Conservation (phyloP, 2,797 vertebrate species). For the Siniperca scherzeri region DNA sequence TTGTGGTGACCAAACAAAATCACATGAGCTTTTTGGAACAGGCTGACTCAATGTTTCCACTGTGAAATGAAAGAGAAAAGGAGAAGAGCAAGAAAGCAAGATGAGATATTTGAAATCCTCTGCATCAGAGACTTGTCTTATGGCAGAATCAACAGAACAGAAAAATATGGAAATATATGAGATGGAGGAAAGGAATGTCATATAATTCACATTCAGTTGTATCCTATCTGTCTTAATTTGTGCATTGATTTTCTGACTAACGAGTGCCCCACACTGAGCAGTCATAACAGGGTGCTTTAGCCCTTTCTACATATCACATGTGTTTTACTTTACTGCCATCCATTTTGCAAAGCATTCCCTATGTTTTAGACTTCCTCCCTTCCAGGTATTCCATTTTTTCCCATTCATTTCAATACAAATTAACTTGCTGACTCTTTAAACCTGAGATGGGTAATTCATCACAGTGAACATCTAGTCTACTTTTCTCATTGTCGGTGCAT, state of each 20-base stretch:
- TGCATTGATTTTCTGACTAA: not conserved
- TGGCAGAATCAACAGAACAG: not conserved
- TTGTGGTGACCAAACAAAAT: constrained; percentile 78
- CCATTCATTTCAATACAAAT: not conserved
- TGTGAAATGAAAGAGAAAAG: constrained; percentile 47
- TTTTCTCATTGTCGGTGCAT: not conserved
- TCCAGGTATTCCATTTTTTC: not conserved
- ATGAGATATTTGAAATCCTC: constrained; percentile 25
- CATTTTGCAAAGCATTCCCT: not conserved
- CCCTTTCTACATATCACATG: not conserved
- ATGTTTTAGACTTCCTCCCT: too few relatives aligned
- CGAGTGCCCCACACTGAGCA: not conserved
- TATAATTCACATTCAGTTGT: not conserved
- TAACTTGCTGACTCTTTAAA: not conserved
- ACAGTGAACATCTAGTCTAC: not conserved
- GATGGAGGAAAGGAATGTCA: not conserved
- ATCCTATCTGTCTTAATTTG: not conserved
- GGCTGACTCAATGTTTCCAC: constrained; percentile 76
- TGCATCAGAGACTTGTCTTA: constrained; percentile 19
- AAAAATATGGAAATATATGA: not conserved
- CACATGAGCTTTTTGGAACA: constrained; percentile 71
- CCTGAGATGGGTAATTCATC: not conserved
- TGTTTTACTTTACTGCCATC: not conserved
- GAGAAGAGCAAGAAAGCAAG: constrained; percentile 45
- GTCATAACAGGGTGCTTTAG: not conserved